Conservation (phyloP, 2,113 vertebrate genomes). For the Microcebus lehilahytsara region DNA sequence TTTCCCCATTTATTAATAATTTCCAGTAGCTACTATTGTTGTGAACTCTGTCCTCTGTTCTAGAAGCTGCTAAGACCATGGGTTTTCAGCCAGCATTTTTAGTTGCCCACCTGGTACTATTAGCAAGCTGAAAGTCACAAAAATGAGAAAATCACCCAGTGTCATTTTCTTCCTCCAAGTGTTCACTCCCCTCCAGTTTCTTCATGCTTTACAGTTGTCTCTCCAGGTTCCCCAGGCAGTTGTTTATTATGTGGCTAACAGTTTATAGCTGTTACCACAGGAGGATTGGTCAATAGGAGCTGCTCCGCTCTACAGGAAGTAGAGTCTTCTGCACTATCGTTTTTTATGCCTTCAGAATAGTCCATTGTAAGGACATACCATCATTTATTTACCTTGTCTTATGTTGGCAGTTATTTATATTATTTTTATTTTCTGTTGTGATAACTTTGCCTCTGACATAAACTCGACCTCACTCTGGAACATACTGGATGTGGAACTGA, state of each 20-base stretch:
- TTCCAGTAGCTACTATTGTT: background rate
- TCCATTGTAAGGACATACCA: background rate
- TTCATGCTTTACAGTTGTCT: background rate
- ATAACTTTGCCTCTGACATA: background rate
- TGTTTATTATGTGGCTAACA: background rate
- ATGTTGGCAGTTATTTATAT: background rate
- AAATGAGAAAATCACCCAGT: background rate
- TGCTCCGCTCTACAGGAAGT: background rate
- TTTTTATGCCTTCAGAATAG: background rate
- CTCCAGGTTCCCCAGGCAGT: background rate
- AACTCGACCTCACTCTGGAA: background rate
- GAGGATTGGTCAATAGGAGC: background rate
- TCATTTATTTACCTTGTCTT: background rate
- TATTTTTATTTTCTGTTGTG: background rate
- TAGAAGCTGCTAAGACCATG: background rate
- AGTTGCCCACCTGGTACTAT: accelerated
- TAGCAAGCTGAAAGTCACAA: background rate
- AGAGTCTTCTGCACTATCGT: background rate
- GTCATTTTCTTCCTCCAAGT: background rate
- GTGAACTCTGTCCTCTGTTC: background rate
- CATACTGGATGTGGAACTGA: background rate
- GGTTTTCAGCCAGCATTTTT: background rate
- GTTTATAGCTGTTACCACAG: background rate
- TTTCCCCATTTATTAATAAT: background rate
- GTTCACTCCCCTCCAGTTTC: background rate